Evolutionary conservation across 1,140 invertebrate species (phyloP).

Genomic region (Danaus melanippus): DNA sequence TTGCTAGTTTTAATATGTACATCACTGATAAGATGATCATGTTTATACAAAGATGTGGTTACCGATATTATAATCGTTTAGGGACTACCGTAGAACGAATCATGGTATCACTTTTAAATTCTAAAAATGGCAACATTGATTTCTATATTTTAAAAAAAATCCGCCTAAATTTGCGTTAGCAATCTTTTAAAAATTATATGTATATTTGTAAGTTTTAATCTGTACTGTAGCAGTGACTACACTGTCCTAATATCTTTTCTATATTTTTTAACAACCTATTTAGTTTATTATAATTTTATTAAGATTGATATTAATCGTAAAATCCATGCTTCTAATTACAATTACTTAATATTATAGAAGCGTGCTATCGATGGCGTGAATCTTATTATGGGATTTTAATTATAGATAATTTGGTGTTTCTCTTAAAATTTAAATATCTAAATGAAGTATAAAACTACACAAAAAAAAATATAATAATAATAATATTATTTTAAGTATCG

Average conservation of each 20-base stretch:
- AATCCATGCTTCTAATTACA: no score
- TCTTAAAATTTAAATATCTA: neutral
- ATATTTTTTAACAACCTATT: no score
- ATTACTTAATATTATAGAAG: no score
- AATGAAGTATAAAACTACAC: slow-evolving; percentile 4
- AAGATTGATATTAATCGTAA: no score
- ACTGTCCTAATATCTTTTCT: no score
- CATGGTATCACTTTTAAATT: slow-evolving; percentile 3
- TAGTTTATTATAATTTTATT: no score
- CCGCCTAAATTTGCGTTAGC: slow-evolving; percentile 51
- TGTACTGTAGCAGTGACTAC: no score
- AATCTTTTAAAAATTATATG: slow-evolving; percentile 30
- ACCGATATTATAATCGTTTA: slow-evolving; percentile 30
- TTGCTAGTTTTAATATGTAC: slow-evolving; percentile 41
- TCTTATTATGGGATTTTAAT: slow-evolving; percentile 4
- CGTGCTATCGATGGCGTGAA: neutral
- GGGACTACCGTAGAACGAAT: slow-evolving; percentile 10
- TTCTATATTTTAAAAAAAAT: slow-evolving; percentile 27
- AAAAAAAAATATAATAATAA: neutral
- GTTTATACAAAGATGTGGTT: slow-evolving; percentile 47
- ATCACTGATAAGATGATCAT: slow-evolving; percentile 35
- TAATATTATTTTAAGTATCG: slow-evolving; percentile 16
- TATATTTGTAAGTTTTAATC: slow-evolving; percentile 16
- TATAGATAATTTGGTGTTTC: slow-evolving; percentile 4
- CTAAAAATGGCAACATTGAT: neutral